Conservation (phyloP, 2,113 vertebrate genomes). For the Corythornis cristatus region DNA sequence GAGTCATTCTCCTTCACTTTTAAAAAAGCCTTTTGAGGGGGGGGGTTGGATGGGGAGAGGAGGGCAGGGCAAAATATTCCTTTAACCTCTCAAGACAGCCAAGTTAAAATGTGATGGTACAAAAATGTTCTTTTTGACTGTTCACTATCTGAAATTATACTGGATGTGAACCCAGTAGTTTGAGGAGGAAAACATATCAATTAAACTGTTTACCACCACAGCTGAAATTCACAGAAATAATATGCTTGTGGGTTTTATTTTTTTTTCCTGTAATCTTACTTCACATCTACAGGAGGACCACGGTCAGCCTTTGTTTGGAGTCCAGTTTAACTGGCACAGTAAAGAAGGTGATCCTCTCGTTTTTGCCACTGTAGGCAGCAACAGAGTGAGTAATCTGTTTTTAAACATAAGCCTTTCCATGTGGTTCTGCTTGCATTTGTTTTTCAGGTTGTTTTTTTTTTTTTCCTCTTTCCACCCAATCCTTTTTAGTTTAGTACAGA, state of each 20-base stretch:
- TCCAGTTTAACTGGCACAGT: conserved; percentile 99
- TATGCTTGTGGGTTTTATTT: neutral
- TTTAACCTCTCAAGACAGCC: neutral
- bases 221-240: neutral
- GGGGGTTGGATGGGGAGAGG: neutral
- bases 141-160: neutral
- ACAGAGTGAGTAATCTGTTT: conserved; percentile 83
- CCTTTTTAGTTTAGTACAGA: neutral
- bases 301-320: conserved; percentile 94
- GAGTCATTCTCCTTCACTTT: neutral
- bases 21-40: neutral
- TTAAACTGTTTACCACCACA: neutral
- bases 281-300: conserved; percentile 89
- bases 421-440: neutral
- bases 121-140: neutral
- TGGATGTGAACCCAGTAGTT: neutral
- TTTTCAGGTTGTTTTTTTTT: neutral
- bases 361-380: conserved; percentile 97
- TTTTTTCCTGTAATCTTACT: neutral
- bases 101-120: neutral
- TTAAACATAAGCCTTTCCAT: neutral
- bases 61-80: neutral
- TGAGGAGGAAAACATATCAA: neutral
- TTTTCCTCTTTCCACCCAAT: neutral
- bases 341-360: conserved; percentile 98